phyloP scores from a whole-genome alignment of 2,113 vertebrate species.

The Crypturellus undulatus region DNA sequence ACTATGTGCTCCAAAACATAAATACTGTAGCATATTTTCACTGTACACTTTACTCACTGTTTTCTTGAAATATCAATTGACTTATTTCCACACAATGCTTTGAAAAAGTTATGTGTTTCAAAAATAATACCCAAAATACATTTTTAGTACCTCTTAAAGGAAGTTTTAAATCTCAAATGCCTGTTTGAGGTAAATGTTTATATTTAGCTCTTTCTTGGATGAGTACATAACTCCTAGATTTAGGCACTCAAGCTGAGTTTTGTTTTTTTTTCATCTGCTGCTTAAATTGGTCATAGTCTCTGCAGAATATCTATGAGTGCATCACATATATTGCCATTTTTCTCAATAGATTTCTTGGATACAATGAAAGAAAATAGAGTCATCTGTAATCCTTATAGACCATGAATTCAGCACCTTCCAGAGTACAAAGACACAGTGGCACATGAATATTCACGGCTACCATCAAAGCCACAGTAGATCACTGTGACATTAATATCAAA shows the following conservation, averaged over 20 bases:
- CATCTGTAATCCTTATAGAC: neutral
- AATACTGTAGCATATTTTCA: neutral
- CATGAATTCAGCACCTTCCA: neutral
- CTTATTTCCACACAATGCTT: neutral
- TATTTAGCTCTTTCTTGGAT: neutral
- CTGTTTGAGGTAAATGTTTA: neutral
- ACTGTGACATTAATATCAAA: neutral
- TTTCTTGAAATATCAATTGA: neutral
- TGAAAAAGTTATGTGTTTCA: neutral
- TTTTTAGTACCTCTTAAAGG: neutral
- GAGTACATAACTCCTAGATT: neutral
- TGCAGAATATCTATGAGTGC: neutral
- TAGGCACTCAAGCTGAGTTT: neutral
- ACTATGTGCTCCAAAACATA: neutral
- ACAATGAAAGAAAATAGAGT: neutral
- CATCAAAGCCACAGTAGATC: neutral
- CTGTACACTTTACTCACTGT: fast-evolving
- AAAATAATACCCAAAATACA: neutral
- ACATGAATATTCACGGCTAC: neutral
- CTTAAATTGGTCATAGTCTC: neutral
- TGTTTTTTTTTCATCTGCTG: neutral
- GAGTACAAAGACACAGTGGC: neutral
- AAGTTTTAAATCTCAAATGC: neutral
- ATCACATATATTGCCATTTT: neutral
- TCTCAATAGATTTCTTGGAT: neutral